phyloP scores from a whole-genome alignment of 2,888 invertebrate species.

The Pachymerium ferrugineum region DNA sequence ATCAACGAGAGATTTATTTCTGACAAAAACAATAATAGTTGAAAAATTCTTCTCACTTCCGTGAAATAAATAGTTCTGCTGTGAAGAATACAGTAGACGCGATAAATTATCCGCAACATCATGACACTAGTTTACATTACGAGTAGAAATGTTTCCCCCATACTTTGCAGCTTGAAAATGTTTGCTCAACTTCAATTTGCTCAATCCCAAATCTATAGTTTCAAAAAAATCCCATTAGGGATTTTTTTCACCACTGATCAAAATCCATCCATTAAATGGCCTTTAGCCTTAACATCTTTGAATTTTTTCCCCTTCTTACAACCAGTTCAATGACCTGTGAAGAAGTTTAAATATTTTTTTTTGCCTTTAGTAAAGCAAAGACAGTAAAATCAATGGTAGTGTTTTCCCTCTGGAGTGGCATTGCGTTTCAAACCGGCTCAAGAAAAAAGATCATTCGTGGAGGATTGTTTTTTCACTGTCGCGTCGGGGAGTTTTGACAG shows the following conservation, averaged over 20 bases:
- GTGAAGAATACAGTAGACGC: neutral
- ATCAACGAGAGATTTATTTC: slow-evolving; percentile 8
- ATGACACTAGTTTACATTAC: too few relatives aligned
- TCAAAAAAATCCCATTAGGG: neutral
- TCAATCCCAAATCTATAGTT: neutral
- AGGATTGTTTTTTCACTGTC: too few relatives aligned
- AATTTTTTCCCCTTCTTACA: neutral
- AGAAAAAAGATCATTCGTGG: too few relatives aligned
- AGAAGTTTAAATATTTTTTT: slow-evolving; percentile 4
- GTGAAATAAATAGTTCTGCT: neutral
- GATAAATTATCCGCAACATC: neutral
- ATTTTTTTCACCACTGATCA: neutral
- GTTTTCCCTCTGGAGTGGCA: neutral
- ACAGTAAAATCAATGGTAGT: neutral
- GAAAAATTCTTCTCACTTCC: slow-evolving; percentile 7
- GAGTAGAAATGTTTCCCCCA: too few relatives aligned
- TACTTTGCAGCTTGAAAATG: too few relatives aligned
- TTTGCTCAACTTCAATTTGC: neutral
- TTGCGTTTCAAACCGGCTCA: too few relatives aligned
- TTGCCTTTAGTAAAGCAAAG: neutral
- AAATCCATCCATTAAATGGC: neutral
- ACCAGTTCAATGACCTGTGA: slow-evolving; percentile 4
- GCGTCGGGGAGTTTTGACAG: too few relatives aligned
- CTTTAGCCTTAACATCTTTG: neutral
- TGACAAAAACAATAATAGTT: slow-evolving; percentile 23